A percentile compares a stretch with the other conserved stretches of the same genome.
Evolutionary conservation across 2,797 vertebrate species (phyloP).

Genomic region (Pseudochaenichthys georgianus): DNA sequence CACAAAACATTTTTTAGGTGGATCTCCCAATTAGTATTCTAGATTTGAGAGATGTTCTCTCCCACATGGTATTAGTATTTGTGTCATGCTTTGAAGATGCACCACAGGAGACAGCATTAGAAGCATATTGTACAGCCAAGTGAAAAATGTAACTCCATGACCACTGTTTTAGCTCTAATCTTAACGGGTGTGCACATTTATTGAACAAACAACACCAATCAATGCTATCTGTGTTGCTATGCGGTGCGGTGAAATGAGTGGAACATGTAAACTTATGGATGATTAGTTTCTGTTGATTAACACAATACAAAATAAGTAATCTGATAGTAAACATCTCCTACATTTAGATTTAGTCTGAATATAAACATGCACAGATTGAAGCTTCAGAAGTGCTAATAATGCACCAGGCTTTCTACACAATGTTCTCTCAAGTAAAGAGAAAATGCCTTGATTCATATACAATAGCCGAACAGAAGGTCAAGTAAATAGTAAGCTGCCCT

Average conservation of each 20-base stretch:
- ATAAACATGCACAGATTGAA: background rate
- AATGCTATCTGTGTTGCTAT: slow-evolving; percentile 13
- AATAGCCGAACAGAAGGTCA: background rate
- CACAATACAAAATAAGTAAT: background rate
- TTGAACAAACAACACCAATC: slow-evolving; percentile 32
- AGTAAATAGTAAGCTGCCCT: background rate
- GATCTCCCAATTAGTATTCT: slow-evolving; percentile 17
- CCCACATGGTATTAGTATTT: slow-evolving; percentile 42
- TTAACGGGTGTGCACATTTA: slow-evolving; percentile 24
- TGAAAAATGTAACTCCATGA: slow-evolving; percentile 46
- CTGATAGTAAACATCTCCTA: background rate
- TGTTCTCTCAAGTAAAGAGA: background rate
- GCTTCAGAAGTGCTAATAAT: background rate
- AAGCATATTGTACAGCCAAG: slow-evolving; percentile 34
- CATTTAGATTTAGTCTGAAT: background rate
- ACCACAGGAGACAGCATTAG: slow-evolving; percentile 34
- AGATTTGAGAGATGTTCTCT: slow-evolving; percentile 11
- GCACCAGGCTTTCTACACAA: background rate
- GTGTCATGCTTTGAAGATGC: slow-evolving; percentile 19
- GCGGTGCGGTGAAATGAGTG: background rate
- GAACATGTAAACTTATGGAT: slow-evolving; percentile 16
- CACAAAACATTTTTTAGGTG: slow-evolving; percentile 23
- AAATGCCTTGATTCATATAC: background rate
- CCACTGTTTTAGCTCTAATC: slow-evolving; percentile 23
- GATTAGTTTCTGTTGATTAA: slow-evolving; percentile 26